Percentiles rank a stretch among this genome's conserved stretches.
Evolutionary conservation across 2,797 vertebrate species (phyloP).

Genomic region (Stomatorhinus walkeri): DNA sequence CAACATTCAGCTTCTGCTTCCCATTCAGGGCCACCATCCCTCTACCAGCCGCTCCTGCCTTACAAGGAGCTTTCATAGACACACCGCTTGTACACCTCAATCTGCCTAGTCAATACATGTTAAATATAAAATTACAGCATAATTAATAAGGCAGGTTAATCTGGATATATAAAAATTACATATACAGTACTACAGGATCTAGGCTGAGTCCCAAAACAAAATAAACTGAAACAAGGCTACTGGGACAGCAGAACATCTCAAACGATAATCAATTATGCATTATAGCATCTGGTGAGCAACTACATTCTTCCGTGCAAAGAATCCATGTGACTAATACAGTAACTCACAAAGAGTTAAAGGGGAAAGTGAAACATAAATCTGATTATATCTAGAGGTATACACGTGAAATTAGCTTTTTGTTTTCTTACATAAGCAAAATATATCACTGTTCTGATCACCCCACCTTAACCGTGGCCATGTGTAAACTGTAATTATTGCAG

Average conservation of each 20-base stretch:
- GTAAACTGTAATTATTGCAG: background rate
- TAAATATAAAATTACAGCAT: background rate
- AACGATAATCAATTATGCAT: slow-evolving; percentile 4
- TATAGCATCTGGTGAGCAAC: background rate
- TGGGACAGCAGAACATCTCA: background rate
- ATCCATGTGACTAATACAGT: background rate
- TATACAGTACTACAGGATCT: background rate
- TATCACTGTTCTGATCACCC: background rate
- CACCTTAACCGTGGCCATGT: background rate
- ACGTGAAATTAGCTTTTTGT: background rate
- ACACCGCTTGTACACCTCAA: background rate
- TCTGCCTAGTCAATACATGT: background rate
- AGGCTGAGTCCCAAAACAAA: background rate
- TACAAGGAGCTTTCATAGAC: background rate
- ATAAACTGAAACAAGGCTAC: background rate
- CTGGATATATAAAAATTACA: background rate
- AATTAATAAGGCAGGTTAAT: background rate
- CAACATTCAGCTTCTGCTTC: background rate
- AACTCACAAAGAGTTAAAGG: background rate
- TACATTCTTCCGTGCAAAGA: background rate
- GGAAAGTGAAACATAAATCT: background rate
- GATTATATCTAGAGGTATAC: background rate
- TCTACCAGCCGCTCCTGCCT: background rate
- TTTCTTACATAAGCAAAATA: background rate
- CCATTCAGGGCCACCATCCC: background rate